Base-by-base conservation (phyloP, 2,888 invertebrate genomes). In the Philereme vetulata region DNA sequence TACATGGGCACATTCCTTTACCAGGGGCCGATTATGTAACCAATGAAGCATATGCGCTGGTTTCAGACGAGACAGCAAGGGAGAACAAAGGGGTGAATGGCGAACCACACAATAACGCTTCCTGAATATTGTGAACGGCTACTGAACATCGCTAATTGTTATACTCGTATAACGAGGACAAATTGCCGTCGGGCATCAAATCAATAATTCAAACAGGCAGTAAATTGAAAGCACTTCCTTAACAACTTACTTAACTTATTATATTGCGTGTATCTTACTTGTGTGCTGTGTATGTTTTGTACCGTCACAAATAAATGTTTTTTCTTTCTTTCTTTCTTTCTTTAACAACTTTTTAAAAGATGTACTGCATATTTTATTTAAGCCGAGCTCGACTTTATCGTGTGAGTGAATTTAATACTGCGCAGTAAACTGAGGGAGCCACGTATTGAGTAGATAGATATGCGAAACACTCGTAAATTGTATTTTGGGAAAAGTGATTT, bases 91-190 rank as follows among this genome's bases (percentile, higher is more conserved):
- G 82, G 79, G 73, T 73, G 77, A 67, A 67, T 68, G 78, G 70
- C 70, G 77, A 68, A 67, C 68, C 70, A 72, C 71, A 80, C 77
- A 83, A 82, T 79, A 86, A 82, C 86, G 85, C 81, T 85, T 84
- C 78, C 78, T 75, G 79, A 74, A 80, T 73, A 76, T 75, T 80
- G 74, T 81, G 69, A 67, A 70, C 74, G 70, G 71, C 68, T 73
- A 78, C 66, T 81, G 75, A 81, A 78, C 74, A 72, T 64, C 60
- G 71, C 77, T 84, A 84, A 86, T 85, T 82, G 78, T 66, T 69
- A 66, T 71, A n/a, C n/a, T n/a, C n/a, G n/a, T n/a, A 65, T 65
- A 61, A 64, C 60, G 67, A 60, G 66, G 68, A 77, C 76, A 75
- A 68, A 72, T 74, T 64, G 53, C 51, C 53, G 58, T 46, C 60